Base-by-base conservation (phyloP, 2,797 vertebrate genomes). In the Hippopotamyrus pictus region DNA sequence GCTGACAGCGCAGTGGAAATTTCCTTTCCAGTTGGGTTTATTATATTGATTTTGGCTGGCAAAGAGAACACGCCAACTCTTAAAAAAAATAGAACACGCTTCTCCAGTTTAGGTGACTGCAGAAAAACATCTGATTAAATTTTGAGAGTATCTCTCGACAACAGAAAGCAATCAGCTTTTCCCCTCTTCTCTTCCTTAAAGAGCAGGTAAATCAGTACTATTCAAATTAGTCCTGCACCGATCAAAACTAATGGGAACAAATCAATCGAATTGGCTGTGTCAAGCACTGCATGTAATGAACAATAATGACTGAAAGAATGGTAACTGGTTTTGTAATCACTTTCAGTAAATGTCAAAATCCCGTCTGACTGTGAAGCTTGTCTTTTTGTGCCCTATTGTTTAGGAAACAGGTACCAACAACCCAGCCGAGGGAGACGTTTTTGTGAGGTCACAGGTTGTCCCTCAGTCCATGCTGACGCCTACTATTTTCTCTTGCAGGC, bases 1-100 rank as follows among this genome's bases (percentile, higher is more conserved):
- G 76, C 76, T 37, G 25, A 82, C 41, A 82, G 2, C 6, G 0
- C 86, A 48, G 50, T 91, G 91, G 90, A 17, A 69, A 57, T 90
- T 82, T 88, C 44, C 83, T 88, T 87, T 88, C 44, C 83, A 54
- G 89, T 89, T 86, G 59, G 14, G 59, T 57, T 73, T 22, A 44
- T 57, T 50, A 57, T 51, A 89, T 89, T 73, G 85, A 89, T 85
- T 89, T 73, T 50, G 48, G 82, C 22, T 73, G 22, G 57, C 46
- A 83, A 83, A 90, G 48, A 86, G 37, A 88, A 76, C 87, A 88
- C 44, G n/a, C 33, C 48, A 12, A 22, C 76, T 50, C 41, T 3
- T 12, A 37, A 73, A 73, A 73, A 89, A 90, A 9, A 41, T 79
- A n/a, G 5, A 44, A 82, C 37, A 29, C 14, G 17, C 87, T 59